A percentile compares a stretch with the other conserved stretches of the same genome.
Conservation (phyloP, 1,140 invertebrate species). For the Chironomus tepperi region DNA sequence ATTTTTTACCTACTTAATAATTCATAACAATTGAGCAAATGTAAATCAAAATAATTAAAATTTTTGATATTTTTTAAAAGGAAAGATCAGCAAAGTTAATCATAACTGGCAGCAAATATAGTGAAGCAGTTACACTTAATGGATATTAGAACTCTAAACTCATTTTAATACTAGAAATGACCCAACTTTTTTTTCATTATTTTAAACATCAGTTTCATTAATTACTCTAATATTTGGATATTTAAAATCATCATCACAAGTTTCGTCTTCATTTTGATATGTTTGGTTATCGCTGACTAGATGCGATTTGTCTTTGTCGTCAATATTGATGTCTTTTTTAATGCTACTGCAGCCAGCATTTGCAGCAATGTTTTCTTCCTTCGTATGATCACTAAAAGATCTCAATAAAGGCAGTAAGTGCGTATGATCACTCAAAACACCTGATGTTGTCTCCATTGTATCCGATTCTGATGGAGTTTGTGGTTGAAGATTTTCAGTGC, state of each 20-base stretch:
- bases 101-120: too few species aligned
- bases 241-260: constrained; percentile 67
- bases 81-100: too few species aligned
- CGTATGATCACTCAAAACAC: constrained; percentile 31
- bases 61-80: too few species aligned
- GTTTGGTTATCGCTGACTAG: constrained; percentile 53
- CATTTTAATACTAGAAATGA: too few species aligned
- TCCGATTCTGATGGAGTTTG: constrained; percentile 86
- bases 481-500: constrained; percentile 73
- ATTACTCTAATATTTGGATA: neutral
- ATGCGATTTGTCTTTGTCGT: neutral
- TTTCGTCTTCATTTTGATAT: constrained; percentile 67
- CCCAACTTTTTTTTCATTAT: constrained; percentile 30
- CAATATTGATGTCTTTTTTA: too few species aligned
- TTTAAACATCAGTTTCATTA: constrained; percentile 89
- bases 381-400: neutral
- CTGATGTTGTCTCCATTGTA: constrained; percentile 58
- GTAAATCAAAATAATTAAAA: too few species aligned
- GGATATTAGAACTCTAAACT: too few species aligned
- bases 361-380: neutral
- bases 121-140: too few species aligned
- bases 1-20: too few species aligned
- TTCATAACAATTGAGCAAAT: too few species aligned
- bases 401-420: neutral
- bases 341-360: neutral